Conservation (phyloP, 2,888 invertebrate species). For the Stegophylla sp. region DNA sequence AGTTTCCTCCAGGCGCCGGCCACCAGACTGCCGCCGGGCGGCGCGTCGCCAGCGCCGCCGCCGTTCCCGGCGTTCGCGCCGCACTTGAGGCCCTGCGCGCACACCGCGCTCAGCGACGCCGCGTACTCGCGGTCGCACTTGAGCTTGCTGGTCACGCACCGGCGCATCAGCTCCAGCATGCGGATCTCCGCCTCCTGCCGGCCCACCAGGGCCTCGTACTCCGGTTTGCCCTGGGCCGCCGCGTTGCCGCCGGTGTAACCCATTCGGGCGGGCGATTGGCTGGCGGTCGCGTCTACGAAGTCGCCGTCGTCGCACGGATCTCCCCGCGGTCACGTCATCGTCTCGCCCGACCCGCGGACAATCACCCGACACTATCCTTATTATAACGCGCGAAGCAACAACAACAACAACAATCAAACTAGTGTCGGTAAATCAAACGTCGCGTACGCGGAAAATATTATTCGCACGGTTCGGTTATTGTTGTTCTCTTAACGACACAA, state of each 20-base stretch:
- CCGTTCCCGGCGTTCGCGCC: slow-evolving; percentile 80
- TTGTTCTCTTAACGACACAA: too few relatives aligned
- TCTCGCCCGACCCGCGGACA: not conserved
- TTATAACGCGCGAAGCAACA: too few relatives aligned
- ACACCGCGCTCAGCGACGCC: slow-evolving; percentile 79
- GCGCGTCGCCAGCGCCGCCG: slow-evolving; percentile 79
- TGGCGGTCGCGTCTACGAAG: not conserved
- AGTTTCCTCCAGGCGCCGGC: slow-evolving; percentile 80
- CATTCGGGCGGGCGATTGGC: slow-evolving; percentile 1
- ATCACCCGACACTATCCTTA: not conserved
- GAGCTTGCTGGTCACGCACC: slow-evolving; percentile 84
- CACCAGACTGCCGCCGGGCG: slow-evolving; percentile 75
- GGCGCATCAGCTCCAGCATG: slow-evolving; percentile 88
- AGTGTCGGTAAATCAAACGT: not conserved
- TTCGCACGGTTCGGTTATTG: not conserved
- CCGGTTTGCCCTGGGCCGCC: slow-evolving; percentile 69
- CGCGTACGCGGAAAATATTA: too few relatives aligned
- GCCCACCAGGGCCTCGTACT: slow-evolving; percentile 88
- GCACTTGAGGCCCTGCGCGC: slow-evolving; percentile 82
- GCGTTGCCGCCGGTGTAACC: slow-evolving; percentile 45
- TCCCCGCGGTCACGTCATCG: not conserved
- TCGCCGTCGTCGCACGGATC: not conserved
- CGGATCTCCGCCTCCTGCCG: slow-evolving; percentile 92
- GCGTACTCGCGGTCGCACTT: slow-evolving; percentile 93
- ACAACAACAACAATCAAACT: not conserved